Conservation (phyloP, 2,888 invertebrate species). For the Macaria liturata region DNA sequence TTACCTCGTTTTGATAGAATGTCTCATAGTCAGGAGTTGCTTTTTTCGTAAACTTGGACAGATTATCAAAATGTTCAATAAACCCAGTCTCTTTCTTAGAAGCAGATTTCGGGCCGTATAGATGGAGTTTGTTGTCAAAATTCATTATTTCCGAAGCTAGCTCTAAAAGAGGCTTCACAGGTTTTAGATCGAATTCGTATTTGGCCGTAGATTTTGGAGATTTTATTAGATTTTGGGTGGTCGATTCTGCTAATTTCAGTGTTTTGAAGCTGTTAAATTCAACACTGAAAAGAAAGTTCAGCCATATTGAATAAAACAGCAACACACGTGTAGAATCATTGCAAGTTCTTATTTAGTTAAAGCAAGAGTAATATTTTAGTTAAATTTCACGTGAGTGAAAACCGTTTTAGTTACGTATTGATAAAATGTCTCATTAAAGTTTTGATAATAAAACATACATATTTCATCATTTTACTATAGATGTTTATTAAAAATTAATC, state of each 20-base stretch:
- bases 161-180: conserved; percentile 16
- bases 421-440: too few relatives aligned
- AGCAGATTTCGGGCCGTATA: not conserved
- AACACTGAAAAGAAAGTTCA: conserved; percentile 51
- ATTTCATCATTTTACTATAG: too few relatives aligned
- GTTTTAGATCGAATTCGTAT: conserved; percentile 11
- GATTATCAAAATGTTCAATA: not conserved
- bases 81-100: not conserved
- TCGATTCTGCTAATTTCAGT: conserved; percentile 34
- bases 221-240: conserved; percentile 19
- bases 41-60: conserved; percentile 7
- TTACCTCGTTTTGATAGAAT: conserved; percentile 58
- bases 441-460: too few relatives aligned
- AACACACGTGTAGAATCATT: too few relatives aligned
- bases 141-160: conserved; percentile 21
- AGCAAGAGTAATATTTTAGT: too few relatives aligned
- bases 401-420: too few relatives aligned
- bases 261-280: conserved; percentile 65
- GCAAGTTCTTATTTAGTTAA: too few relatives aligned
- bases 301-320: too few relatives aligned
- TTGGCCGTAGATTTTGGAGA: conserved; percentile 3
- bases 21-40: conserved; percentile 57
- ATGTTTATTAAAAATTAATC: too few relatives aligned
- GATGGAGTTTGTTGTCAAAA: conserved; percentile 6
- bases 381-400: too few relatives aligned